phyloP scores from a whole-genome alignment of 2,888 invertebrate genomes.

The Drosophila falleni region DNA sequence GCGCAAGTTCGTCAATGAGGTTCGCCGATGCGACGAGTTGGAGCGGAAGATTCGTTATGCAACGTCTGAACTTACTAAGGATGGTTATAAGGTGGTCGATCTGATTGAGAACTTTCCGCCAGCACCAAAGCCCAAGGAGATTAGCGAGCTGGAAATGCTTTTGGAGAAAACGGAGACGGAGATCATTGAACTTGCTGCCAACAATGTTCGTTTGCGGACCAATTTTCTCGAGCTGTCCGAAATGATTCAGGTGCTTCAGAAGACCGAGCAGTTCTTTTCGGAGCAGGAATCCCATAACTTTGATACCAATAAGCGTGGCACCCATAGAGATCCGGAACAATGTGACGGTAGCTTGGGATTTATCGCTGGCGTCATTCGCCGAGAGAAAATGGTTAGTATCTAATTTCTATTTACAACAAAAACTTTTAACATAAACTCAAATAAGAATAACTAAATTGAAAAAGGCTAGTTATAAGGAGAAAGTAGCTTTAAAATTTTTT shows the following conservation, averaged over 20 bases:
- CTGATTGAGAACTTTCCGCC: slow-evolving; percentile 88
- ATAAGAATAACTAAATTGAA: too few relatives aligned
- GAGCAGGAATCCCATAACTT: slow-evolving; percentile 81
- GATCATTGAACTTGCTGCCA: slow-evolving; percentile 95
- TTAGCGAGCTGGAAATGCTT: slow-evolving; percentile 92
- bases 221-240: slow-evolving; percentile 96
- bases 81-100: slow-evolving; percentile 90
- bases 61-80: slow-evolving; percentile 91
- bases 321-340: slow-evolving; percentile 88
- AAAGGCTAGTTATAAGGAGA: too few relatives aligned
- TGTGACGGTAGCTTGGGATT: slow-evolving; percentile 87
- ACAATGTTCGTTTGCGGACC: slow-evolving; percentile 95
- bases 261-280: slow-evolving; percentile 89
- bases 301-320: slow-evolving; percentile 88
- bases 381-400: slow-evolving; percentile 87
- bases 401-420: too few relatives aligned
- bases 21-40: slow-evolving; percentile 93
- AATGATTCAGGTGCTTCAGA: slow-evolving; percentile 94
- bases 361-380: slow-evolving; percentile 93
- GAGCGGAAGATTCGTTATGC: slow-evolving; percentile 92
- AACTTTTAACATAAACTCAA: too few relatives aligned
- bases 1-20: slow-evolving; percentile 93
- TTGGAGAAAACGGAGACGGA: slow-evolving; percentile 98
- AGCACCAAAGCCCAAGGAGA: slow-evolving; percentile 91
- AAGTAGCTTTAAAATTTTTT: too few relatives aligned